Evolutionary conservation across 2,113 vertebrate species (phyloP).

Genomic region (Stegastes partitus): DNA sequence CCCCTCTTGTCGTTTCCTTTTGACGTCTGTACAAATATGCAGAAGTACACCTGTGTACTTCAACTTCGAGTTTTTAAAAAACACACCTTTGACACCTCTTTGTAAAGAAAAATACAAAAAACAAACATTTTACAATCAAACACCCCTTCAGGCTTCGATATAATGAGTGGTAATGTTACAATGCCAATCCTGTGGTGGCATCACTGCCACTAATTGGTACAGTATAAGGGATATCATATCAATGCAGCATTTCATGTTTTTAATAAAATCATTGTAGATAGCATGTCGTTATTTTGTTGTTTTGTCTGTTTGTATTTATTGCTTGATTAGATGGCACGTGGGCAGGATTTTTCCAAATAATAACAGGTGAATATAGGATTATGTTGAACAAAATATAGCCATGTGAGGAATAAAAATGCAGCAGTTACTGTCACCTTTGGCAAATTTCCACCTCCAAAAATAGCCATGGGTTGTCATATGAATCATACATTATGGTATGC

Average conservation of each 20-base stretch:
- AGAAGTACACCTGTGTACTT: conserved; percentile 72
- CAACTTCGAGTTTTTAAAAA: conserved; percentile 63
- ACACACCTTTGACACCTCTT: conserved; percentile 53
- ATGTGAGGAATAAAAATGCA: conserved; percentile 66
- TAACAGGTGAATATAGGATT: conserved; percentile 58
- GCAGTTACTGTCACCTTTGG: conserved; percentile 78
- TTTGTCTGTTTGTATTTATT: conserved; percentile 82
- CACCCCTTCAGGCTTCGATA: conserved; percentile 65
- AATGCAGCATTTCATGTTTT: conserved; percentile 80
- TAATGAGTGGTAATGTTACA: conserved; percentile 60
- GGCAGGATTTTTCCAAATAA: conserved; percentile 71
- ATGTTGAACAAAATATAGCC: conserved; percentile 58
- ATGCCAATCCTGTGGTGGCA: conserved; percentile 58
- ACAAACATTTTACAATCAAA: conserved; percentile 73
- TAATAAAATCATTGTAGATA: conserved; percentile 56
- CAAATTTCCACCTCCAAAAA: conserved; percentile 75
- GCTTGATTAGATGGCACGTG: conserved; percentile 85
- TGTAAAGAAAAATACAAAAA: conserved; percentile 69
- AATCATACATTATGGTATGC: conserved; percentile 67
- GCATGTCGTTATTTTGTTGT: conserved; percentile 48
- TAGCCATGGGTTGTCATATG: conserved; percentile 50
- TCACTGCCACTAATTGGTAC: conserved; percentile 60
- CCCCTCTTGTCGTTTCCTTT: conserved; percentile 50
- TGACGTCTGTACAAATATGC: conserved; percentile 74
- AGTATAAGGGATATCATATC: conserved; percentile 70